Evolutionary conservation across 1,140 invertebrate species (phyloP), one percentile per base, ranked within the genome.

Genomic region (Coptotermes formosanus): DNA sequence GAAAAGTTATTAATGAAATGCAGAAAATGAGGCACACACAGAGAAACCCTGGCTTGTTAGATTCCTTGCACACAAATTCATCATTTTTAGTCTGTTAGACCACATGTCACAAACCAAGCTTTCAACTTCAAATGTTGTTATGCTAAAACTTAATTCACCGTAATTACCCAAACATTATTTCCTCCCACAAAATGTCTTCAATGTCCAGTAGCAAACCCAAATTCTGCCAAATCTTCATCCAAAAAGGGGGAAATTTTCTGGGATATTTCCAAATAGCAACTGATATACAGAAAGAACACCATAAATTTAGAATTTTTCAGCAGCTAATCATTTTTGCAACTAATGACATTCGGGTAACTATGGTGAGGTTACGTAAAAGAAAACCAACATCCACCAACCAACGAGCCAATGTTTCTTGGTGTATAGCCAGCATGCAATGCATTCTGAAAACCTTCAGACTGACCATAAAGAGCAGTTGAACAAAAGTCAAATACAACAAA

Each of bases 331-430:
- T 48, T 30, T 38, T 1, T 84, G 6, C 12, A 83, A 83, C 82
- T 83, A 45, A 30, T 55, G 82, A 7, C 55, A 84, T 84, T 84
- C 38, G 48, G 83, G 83, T 84, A 84, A 84, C 48, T 84, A 64
- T 25, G 59, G 59, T 75, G 64, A 75, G 64, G 21, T 2, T 75
- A 75, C n/a, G n/a, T n/a, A 75, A 30, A 75, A 12, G n/a, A 75
- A n/a, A 75, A 75, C n/a, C 25, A 75, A 75, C 64, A 75, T 75
- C 64, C 85, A 86, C 89, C 90, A 89, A 89, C 91, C 90, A 92
- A 92, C 90, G 91, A 92, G 91, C 91, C 91, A 92, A 92, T 92
- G 92, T 91, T 91, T 91, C 91, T 91, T 90, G 89, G 89, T 87
- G 86, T 83, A 85, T 64, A 81, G 69, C 86, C 85, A 52, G 44